Evolutionary conservation across 30 jellyfish, hydroid and myxozoan genomes (phyloP).

Genomic region (Aurelia sp.): DNA sequence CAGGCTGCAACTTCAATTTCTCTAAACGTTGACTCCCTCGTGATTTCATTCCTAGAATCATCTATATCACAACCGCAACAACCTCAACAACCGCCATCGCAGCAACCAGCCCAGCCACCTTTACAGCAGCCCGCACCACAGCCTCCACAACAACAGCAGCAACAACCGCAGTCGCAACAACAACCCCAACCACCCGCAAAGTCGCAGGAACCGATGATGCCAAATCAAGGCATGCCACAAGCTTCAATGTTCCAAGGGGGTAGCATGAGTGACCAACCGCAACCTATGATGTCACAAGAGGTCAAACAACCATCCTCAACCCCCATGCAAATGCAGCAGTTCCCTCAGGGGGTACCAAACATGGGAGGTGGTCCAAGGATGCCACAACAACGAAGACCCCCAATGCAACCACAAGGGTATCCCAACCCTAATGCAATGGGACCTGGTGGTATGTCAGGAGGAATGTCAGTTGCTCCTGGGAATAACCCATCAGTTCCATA

Average conservation of each 20-base stretch:
- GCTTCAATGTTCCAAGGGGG: slow-evolving; percentile 47
- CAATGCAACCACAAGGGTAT: slow-evolving; percentile 70
- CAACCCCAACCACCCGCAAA: slow-evolving; percentile 41
- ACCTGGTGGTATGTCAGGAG: slow-evolving; percentile 67
- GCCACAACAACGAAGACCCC: slow-evolving; percentile 79
- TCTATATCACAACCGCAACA: slow-evolving; percentile 31
- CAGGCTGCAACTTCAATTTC: too few species aligned
- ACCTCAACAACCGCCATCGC: slow-evolving; percentile 46
- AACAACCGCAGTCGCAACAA: slow-evolving; percentile 52
- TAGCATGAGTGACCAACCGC: slow-evolving; percentile 57
- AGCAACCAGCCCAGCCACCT: slow-evolving; percentile 34
- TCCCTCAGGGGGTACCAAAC: slow-evolving; percentile 46
- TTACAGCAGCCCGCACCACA: slow-evolving; percentile 23
- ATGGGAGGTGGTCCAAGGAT: slow-evolving; percentile 57
- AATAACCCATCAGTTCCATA: slow-evolving; percentile 56
- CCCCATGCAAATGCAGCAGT: slow-evolving; percentile 47
- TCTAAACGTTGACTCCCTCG: too few species aligned
- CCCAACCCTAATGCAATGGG: slow-evolving; percentile 72
- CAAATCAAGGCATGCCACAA: slow-evolving; percentile 54
- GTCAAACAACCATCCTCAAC: slow-evolving; percentile 26
- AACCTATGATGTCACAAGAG: slow-evolving; percentile 59
- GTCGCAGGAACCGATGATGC: slow-evolving; percentile 74
- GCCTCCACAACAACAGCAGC: slow-evolving; percentile 18
- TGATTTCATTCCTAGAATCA: neutral
- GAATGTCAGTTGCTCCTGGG: slow-evolving; percentile 56